These are phyloP conservation scores for Popillia japonica DNA, from an alignment of 1,140 invertebrate species.

Conservation along the genomic window DNA sequence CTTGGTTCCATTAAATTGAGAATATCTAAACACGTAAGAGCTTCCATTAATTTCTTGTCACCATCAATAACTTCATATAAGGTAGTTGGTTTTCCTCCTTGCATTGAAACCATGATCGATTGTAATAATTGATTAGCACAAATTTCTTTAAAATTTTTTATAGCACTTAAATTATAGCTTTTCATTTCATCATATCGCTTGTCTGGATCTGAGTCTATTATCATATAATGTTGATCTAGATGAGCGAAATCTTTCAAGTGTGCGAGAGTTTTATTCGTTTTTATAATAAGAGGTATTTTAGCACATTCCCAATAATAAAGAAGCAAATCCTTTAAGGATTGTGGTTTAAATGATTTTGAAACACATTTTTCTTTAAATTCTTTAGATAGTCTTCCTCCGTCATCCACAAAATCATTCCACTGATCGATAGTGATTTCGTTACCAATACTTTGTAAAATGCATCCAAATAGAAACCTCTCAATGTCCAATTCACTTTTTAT, in stretches of 20 bases:
- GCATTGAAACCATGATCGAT: not conserved
- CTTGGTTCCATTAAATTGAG: not conserved
- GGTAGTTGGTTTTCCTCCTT: not conserved
- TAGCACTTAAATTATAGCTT: not conserved
- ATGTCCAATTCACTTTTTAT: not conserved
- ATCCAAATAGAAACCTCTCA: not conserved
- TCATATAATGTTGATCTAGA: not conserved
- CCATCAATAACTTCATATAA: not conserved
- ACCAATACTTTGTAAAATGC: not conserved
- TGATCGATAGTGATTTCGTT: not conserved
- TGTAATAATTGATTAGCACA: not conserved
- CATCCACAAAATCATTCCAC: not conserved
- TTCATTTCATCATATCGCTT: not conserved
- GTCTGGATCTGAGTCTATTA: not conserved
- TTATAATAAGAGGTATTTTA: not conserved
- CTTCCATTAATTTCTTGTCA: not conserved
- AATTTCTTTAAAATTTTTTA: not conserved
- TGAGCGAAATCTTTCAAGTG: not conserved
- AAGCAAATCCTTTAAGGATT: not conserved
- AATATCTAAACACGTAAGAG: not conserved
- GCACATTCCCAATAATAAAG: not conserved
- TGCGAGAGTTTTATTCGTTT: not conserved
- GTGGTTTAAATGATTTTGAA: not conserved
- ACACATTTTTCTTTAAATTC: not conserved
- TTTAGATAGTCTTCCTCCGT: not conserved